Percentiles rank a stretch among this genome's conserved stretches.
Evolutionary conservation across 2,113 vertebrate species (phyloP).

Genomic region (Pholis gunnellus): DNA sequence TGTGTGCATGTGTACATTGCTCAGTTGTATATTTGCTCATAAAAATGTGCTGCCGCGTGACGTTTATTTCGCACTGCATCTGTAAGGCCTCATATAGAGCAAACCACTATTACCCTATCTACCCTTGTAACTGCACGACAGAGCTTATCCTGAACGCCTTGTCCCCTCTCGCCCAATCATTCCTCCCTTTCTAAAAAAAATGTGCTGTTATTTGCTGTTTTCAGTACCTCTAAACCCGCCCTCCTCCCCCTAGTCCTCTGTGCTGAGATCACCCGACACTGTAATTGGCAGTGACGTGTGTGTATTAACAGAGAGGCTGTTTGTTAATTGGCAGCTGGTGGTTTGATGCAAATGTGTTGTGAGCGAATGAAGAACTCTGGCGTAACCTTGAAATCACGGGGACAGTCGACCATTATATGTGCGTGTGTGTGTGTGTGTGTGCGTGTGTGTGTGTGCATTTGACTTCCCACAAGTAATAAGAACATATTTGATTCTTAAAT

Average conservation of each 20-base stretch:
- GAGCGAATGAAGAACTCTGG: conserved; percentile 49
- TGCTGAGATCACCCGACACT: conserved; percentile 28
- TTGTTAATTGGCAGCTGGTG: conserved; percentile 75
- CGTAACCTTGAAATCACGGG: conserved; percentile 70
- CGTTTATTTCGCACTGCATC: not conserved
- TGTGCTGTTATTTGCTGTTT: conserved; percentile 36
- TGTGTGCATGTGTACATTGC: conserved; percentile 2
- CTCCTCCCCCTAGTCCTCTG: not conserved
- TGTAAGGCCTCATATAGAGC: conserved; percentile 61
- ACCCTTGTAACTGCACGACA: conserved; percentile 52
- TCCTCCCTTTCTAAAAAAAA: conserved; percentile 24
- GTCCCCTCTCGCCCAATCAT: conserved; percentile 31
- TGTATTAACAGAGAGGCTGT: conserved; percentile 67
- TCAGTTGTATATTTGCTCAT: not conserved
- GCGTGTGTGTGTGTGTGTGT: conserved; percentile 2
- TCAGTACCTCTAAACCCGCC: conserved; percentile 5
- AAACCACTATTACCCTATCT: conserved; percentile 47
- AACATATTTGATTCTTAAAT: conserved; percentile 70
- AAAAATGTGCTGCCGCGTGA: not conserved
- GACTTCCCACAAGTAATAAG: conserved; percentile 56
- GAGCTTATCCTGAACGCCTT: conserved; percentile 69
- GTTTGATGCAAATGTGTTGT: conserved; percentile 73
- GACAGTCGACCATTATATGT: not conserved
- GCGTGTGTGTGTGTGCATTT: not conserved
- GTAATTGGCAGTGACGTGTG: conserved; percentile 66